These are phyloP conservation scores for Nerophis lumbriciformis DNA, from an alignment of 2,113 vertebrate genomes.

Conservation along the genomic window DNA sequence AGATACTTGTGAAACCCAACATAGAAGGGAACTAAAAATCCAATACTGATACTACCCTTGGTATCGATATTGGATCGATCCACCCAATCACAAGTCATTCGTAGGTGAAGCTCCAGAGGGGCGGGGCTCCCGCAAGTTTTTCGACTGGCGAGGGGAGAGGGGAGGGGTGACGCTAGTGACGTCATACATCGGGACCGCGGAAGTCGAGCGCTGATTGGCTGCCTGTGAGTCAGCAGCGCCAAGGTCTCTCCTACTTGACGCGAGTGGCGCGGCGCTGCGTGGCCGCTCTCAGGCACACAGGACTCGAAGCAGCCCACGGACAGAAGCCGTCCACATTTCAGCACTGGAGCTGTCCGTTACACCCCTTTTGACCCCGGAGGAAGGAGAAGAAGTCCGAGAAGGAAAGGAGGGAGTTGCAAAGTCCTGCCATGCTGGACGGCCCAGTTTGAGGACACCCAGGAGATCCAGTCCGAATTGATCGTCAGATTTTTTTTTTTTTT, in stretches of 20 bases:
- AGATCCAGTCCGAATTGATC: slow-evolving; percentile 40
- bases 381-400: slow-evolving; percentile 13
- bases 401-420: neutral
- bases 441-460: slow-evolving; percentile 49
- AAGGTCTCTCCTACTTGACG: slow-evolving; percentile 20
- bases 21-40: too few species aligned
- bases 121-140: slow-evolving; percentile 33
- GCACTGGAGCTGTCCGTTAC: slow-evolving; percentile 70
- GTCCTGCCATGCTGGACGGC: slow-evolving; percentile 67
- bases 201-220: slow-evolving; percentile 23
- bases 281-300: slow-evolving; percentile 24
- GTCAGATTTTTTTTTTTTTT: slow-evolving; percentile 5
- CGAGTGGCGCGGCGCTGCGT: slow-evolving; percentile 19
- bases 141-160: neutral
- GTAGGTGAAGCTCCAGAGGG: slow-evolving; percentile 12
- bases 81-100: slow-evolving; percentile 17
- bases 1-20: too few species aligned
- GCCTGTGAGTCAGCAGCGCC: slow-evolving; percentile 24
- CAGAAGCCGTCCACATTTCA: slow-evolving; percentile 41
- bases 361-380: slow-evolving; percentile 21
- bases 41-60: too few species aligned
- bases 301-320: slow-evolving; percentile 24
- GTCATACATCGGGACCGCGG: slow-evolving; percentile 28
- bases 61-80: slow-evolving; percentile 5
- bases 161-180: slow-evolving; percentile 4